These are phyloP conservation scores for Triops longicaudatus DNA, from an alignment of 1,140 invertebrate genomes.

Conservation along the genomic window DNA sequence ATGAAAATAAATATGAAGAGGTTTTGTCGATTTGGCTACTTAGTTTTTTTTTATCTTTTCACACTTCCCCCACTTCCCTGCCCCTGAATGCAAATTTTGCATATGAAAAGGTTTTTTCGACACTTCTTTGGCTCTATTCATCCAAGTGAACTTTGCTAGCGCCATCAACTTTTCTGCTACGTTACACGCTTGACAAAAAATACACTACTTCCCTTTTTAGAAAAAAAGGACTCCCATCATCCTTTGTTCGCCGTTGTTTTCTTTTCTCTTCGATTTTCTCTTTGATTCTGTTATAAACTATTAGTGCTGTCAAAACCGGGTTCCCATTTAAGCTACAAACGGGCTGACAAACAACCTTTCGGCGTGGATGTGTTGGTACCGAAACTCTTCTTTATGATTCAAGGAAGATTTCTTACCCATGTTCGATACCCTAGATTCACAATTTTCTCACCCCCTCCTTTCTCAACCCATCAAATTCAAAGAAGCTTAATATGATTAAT, in stretches of 20 bases:
- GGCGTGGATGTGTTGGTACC: slow-evolving; percentile 1
- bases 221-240: too few species aligned
- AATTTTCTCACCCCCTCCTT: too few species aligned
- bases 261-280: not conserved
- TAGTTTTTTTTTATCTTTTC: slow-evolving; percentile 1
- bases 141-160: not conserved
- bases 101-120: not conserved
- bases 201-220: not conserved
- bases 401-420: not conserved
- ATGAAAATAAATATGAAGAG: not conserved
- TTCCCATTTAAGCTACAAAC: not conserved
- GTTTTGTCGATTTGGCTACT: not conserved
- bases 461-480: too few species aligned
- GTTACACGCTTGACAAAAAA: not conserved
- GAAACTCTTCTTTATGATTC: not conserved
- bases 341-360: not conserved
- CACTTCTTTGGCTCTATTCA: not conserved
- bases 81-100: slow-evolving; percentile 10
- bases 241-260: not conserved
- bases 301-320: slow-evolving; percentile 5
- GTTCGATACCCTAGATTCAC: not conserved
- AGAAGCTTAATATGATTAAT: too few species aligned
- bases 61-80: not conserved
- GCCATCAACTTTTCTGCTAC: slow-evolving; percentile 11
- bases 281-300: not conserved